phyloP scores from a whole-genome alignment of 92 coral and sea anemone species.

The Metridium senile region DNA sequence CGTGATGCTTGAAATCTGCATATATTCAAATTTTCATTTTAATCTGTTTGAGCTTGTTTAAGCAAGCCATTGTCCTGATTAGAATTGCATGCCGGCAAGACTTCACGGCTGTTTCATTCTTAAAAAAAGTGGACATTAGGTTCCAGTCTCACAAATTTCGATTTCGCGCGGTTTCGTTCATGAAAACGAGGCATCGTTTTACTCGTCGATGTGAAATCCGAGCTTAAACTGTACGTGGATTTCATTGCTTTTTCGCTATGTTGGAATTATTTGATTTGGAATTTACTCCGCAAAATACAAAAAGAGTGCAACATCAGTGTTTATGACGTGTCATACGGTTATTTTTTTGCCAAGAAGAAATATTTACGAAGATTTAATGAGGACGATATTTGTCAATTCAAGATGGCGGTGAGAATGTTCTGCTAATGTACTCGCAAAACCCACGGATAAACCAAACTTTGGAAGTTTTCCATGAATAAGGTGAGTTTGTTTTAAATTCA shows the following conservation, averaged over 20 bases:
- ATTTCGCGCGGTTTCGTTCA: not conserved
- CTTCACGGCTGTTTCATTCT: slow-evolving; percentile 14
- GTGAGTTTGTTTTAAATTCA: not conserved
- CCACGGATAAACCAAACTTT: not conserved
- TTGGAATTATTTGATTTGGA: not conserved
- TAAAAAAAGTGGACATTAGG: slow-evolving; percentile 7
- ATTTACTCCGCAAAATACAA: not conserved
- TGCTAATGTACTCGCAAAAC: not conserved
- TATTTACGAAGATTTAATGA: not conserved
- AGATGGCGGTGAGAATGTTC: slow-evolving; percentile 8
- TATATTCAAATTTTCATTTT: no score
- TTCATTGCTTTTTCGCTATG: not conserved
- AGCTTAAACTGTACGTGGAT: not conserved
- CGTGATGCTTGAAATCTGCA: no score
- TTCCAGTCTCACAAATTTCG: slow-evolving; percentile 12
- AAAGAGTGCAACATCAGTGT: not conserved
- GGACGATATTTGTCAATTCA: not conserved
- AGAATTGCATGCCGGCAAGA: no score
- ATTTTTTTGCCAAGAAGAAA: not conserved
- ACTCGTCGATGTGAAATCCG: not conserved
- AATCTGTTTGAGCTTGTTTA: no score
- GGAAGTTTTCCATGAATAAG: slow-evolving; percentile 11
- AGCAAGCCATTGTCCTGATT: no score
- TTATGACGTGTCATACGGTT: not conserved
- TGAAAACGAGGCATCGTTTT: slow-evolving; percentile 5